A percentile compares a stretch with the other conserved stretches of the same genome.
Conservation (phyloP, 2,888 invertebrate genomes). For the Dicyrtomina minuta region DNA sequence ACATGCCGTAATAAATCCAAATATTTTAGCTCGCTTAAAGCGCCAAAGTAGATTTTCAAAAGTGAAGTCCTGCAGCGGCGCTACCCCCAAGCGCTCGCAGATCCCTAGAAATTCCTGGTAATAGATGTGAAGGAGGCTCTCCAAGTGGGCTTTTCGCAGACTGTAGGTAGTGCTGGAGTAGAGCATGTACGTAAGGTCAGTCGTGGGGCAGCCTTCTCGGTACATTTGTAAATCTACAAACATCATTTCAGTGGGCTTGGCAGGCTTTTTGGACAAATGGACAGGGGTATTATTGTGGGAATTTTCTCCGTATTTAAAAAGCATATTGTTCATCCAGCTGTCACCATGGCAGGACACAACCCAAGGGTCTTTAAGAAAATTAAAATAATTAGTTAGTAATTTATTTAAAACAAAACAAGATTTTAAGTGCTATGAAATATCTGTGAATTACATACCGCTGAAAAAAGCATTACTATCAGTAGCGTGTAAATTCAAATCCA, state of each 20-base stretch:
- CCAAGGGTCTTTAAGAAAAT: conserved; percentile 36
- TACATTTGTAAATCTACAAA: conserved; percentile 41
- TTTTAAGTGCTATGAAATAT: too few species aligned
- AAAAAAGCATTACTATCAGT: too few species aligned
- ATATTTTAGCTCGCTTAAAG: conserved; percentile 35
- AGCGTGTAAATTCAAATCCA: too few species aligned
- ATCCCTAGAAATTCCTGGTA: conserved; percentile 45
- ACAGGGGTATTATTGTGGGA: too few species aligned
- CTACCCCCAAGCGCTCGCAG: conserved; percentile 22
- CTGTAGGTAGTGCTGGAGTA: conserved; percentile 33
- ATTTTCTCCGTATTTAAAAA: conserved; percentile 35
- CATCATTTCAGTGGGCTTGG: conserved; percentile 20
- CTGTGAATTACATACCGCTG: too few species aligned
- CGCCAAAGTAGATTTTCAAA: conserved; percentile 41
- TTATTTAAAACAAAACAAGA: too few species aligned
- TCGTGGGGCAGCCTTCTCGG: conserved; percentile 38
- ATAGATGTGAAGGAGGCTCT: conserved; percentile 53
- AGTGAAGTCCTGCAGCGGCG: conserved; percentile 34
- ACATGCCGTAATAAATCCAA: conserved; percentile 35
- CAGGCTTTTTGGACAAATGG: too few species aligned
- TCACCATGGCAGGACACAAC: conserved; percentile 38
- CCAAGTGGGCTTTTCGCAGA: conserved; percentile 46
- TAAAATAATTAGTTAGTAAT: too few species aligned
- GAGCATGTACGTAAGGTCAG: conserved; percentile 40
- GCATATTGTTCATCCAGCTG: conserved; percentile 41